phyloP scores from a whole-genome alignment of 2,113 vertebrate genomes.

The Phocoena phocoena region DNA sequence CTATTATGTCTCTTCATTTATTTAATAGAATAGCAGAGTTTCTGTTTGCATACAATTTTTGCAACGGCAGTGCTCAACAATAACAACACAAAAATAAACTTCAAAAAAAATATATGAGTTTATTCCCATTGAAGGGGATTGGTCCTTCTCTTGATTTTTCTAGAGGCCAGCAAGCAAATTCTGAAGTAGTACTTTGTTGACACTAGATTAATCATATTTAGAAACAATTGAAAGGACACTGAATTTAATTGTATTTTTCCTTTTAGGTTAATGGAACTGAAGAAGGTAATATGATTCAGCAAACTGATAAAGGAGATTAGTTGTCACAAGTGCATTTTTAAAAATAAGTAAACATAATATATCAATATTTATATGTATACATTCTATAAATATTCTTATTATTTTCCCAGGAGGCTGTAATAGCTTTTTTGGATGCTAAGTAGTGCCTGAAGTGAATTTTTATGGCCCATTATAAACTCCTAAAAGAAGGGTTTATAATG shows the following conservation, averaged over 20 bases:
- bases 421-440: conserved; percentile 66
- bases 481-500: conserved; percentile 66
- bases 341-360: conserved; percentile 65
- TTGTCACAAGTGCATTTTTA: conserved; percentile 67
- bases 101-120: background rate
- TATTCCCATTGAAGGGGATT: background rate
- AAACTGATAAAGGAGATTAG: conserved; percentile 68
- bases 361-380: conserved; percentile 59
- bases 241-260: conserved; percentile 71
- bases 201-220: conserved; percentile 60
- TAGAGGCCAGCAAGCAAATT: background rate
- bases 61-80: background rate
- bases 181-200: conserved; percentile 33
- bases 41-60: background rate
- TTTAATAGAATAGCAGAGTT: background rate
- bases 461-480: conserved; percentile 65
- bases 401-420: conserved; percentile 63
- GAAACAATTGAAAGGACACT: conserved; percentile 58
- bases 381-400: conserved; percentile 72
- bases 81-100: background rate
- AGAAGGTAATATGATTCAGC: conserved; percentile 67
- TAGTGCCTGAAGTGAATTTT: conserved; percentile 67
- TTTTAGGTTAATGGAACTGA: conserved; percentile 72
- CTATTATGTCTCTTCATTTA: background rate
- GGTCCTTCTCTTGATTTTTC: background rate